Conservation (phyloP, 53 echinoderm and acorn worm species). For the Antedon mediterranea region DNA sequence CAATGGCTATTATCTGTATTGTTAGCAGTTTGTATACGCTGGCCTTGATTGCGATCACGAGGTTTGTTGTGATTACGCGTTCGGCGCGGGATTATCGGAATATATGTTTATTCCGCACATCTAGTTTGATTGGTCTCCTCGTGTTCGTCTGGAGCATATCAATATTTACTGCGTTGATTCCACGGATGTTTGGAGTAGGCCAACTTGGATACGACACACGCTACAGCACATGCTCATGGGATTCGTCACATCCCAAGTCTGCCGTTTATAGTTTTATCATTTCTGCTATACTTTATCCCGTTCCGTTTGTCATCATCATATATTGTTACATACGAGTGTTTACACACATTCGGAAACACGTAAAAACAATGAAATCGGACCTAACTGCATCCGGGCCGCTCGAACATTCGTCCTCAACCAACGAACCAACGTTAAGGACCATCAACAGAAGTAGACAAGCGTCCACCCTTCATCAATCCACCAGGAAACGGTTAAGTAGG, state of each 20-base stretch:
- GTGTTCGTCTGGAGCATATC: conserved; percentile 43
- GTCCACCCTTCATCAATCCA: background rate
- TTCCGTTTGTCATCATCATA: conserved; percentile 58
- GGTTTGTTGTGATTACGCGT: conserved; percentile 71
- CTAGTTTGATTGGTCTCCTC: conserved; percentile 45
- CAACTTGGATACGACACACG: conserved; percentile 69
- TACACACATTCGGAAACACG: conserved; percentile 37
- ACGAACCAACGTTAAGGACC: background rate
- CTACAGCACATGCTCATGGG: conserved; percentile 84
- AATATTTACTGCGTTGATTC: conserved; percentile 54
- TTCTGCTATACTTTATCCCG: conserved; percentile 67
- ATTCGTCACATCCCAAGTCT: conserved; percentile 72
- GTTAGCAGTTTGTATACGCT: conserved; percentile 78
- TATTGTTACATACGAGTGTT: conserved; percentile 60
- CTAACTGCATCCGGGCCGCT: background rate
- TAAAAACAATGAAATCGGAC: background rate
- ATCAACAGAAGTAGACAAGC: background rate
- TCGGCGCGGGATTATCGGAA: conserved; percentile 45
- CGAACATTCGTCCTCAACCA: background rate
- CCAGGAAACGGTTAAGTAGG: background rate
- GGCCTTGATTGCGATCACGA: conserved; percentile 70
- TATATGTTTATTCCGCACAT: conserved; percentile 30
- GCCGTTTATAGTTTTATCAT: conserved; percentile 80
- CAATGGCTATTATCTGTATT: conserved; percentile 77
- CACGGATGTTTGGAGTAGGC: conserved; percentile 60